A percentile compares a stretch with the other conserved stretches of the same genome.
Evolutionary conservation across 2,797 vertebrate species (phyloP).

Genomic region (Pangasius macronema): DNA sequence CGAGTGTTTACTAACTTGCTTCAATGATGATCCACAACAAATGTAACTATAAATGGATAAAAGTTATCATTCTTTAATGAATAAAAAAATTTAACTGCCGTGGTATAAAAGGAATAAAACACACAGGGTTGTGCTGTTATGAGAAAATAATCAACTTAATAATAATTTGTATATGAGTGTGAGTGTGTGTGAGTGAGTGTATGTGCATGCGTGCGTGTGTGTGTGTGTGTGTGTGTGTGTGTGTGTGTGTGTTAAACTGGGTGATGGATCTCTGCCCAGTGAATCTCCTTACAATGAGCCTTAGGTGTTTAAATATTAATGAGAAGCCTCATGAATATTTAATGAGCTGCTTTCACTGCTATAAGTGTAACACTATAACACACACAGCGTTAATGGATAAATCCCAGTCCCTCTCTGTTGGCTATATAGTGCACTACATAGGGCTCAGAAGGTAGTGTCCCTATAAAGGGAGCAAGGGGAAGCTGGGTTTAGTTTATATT

Average conservation of each 20-base stretch:
- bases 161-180: too few species aligned
- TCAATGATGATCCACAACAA: too few species aligned
- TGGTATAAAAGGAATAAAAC: too few species aligned
- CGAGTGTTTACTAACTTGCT: too few species aligned
- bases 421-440: not conserved
- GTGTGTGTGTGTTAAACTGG: not conserved
- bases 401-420: not conserved
- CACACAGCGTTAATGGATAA: not conserved
- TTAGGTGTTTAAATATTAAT: not conserved
- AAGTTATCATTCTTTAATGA: not conserved
- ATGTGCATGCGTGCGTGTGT: not conserved
- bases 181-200: not conserved
- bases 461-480: not conserved
- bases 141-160: too few species aligned
- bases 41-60: too few species aligned
- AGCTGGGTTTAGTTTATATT: not conserved
- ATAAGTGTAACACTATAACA: not conserved
- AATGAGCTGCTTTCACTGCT: conserved; percentile 16
- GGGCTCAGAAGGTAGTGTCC: not conserved
- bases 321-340: conserved; percentile 8
- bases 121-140: too few species aligned
- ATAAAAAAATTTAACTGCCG: too few species aligned
- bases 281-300: not conserved
- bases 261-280: not conserved
- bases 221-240: not conserved